Evolutionary conservation across 2,113 vertebrate genomes (phyloP).

Genomic region (Zapus hudsonius): DNA sequence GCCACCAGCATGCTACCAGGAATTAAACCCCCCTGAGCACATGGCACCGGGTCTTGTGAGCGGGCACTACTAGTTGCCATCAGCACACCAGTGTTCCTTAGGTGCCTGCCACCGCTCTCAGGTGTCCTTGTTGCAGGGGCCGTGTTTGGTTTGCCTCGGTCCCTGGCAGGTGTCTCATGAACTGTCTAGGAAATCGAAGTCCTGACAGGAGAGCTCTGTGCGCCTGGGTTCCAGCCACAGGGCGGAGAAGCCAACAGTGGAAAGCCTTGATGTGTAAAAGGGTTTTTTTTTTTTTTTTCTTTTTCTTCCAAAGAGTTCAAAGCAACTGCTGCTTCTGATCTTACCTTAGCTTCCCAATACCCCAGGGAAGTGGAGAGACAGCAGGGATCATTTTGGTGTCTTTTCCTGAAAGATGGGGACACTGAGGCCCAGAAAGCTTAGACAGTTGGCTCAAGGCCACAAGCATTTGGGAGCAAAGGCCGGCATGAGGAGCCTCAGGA

Average conservation of each 20-base stretch:
- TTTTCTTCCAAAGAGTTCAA: constrained; percentile 78
- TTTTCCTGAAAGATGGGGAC: constrained; percentile 49
- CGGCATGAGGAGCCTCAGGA: neutral
- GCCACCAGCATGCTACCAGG: neutral
- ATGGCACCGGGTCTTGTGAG: neutral
- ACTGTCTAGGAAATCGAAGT: constrained; percentile 58
- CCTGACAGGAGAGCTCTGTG: constrained; percentile 58
- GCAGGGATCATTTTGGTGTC: constrained; percentile 30
- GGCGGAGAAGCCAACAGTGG: constrained; percentile 62
- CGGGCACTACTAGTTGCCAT: rapidly evolving
- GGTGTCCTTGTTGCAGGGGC: neutral
- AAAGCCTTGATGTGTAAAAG: constrained; percentile 75
- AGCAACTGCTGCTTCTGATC: constrained; percentile 72
- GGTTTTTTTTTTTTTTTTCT: constrained; percentile 2
- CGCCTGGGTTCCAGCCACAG: constrained; percentile 51
- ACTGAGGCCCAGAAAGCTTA: constrained; percentile 5
- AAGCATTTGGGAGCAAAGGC: neutral
- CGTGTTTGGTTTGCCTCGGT: constrained; percentile 43
- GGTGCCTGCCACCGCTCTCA: neutral
- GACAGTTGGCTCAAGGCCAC: constrained; percentile 8
- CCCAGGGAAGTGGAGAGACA: constrained; percentile 50
- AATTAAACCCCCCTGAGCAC: neutral
- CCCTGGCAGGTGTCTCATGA: constrained; percentile 62
- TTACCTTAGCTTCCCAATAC: constrained; percentile 53
- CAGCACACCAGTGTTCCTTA: neutral